phyloP scores from a whole-genome alignment of 1,140 invertebrate genomes.

The Ridgeia piscesae region DNA sequence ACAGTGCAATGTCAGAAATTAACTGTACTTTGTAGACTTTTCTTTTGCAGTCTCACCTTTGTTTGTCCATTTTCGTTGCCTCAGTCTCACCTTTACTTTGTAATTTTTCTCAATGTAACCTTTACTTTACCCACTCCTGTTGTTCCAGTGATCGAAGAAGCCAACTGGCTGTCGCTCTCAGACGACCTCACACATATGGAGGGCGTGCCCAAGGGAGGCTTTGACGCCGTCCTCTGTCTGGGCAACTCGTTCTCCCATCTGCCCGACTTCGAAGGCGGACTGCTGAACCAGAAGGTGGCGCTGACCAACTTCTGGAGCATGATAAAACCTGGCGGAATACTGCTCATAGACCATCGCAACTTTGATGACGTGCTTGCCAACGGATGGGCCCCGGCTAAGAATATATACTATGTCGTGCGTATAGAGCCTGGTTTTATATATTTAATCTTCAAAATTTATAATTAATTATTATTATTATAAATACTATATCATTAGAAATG shows the following conservation, averaged over 20 bases:
- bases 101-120: too few species aligned
- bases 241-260: conserved; percentile 89
- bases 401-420: conserved; percentile 85
- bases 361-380: conserved; percentile 78
- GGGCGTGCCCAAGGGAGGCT: conserved; percentile 44
- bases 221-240: conserved; percentile 72
- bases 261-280: conserved; percentile 74
- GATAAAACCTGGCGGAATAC: conserved; percentile 78
- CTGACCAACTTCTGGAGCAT: conserved; percentile 77
- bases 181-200: conserved; percentile 65
- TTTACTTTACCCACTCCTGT: background rate
- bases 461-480: background rate
- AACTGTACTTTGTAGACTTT: too few species aligned
- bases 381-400: conserved; percentile 74
- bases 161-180: conserved; percentile 56
- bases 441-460: background rate
- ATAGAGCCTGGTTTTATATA: background rate
- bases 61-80: too few species aligned
- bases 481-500: background rate
- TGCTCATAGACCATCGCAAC: conserved; percentile 85
- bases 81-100: too few species aligned
- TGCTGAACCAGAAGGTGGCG: conserved; percentile 74
- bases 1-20: too few species aligned
- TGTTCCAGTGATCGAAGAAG: conserved; percentile 55
- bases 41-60: too few species aligned